Conservation (phyloP, 1,140 invertebrate species). For the Zophobas atratus region DNA sequence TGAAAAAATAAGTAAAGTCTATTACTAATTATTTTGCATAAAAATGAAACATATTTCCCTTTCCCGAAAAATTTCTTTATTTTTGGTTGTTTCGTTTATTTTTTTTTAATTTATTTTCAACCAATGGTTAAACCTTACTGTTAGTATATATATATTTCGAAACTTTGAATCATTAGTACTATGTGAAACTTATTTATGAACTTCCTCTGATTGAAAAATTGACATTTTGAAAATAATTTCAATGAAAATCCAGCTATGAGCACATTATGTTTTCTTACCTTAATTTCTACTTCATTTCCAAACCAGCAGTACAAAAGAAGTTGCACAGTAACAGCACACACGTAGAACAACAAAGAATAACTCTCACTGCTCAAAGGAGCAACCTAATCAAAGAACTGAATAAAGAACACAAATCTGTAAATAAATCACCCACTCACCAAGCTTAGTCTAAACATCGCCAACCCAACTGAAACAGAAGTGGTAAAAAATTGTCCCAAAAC, state of each 20-base stretch:
- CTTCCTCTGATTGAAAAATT: no score
- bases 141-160: no score
- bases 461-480: background rate
- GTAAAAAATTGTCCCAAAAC: conserved; percentile 12
- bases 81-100: no score
- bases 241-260: background rate
- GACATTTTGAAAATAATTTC: background rate
- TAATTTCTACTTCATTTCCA: conserved; percentile 13
- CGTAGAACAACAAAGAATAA: background rate
- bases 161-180: no score
- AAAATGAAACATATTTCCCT: no score
- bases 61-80: no score
- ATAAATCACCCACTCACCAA: background rate
- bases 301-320: conserved; percentile 12
- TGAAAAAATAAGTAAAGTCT: no score
- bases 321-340: conserved; percentile 5
- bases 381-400: background rate
- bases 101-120: no score
- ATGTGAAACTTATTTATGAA: no score
- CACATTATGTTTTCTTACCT: background rate
- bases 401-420: background rate
- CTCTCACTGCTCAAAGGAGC: conserved; percentile 9
- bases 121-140: no score
- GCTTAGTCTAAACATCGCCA: conserved; percentile 11
- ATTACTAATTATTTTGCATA: no score